Conservation (phyloP, 2,888 invertebrate genomes). For the Sepiola atlantica region DNA sequence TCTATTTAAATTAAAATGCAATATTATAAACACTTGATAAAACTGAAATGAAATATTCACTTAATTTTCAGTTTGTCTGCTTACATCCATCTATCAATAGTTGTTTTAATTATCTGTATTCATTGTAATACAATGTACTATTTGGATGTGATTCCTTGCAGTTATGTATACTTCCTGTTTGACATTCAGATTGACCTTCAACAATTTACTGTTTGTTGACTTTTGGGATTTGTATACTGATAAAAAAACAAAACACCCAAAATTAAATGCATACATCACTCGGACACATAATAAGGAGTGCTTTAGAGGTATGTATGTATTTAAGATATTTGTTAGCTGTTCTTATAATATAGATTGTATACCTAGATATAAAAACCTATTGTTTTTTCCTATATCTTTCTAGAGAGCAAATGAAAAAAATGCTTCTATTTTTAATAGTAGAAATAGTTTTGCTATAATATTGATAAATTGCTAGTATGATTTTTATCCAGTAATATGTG, state of each 20-base stretch:
- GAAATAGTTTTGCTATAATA: neutral
- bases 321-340: neutral
- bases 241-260: neutral
- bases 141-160: neutral
- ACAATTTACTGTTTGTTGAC: neutral
- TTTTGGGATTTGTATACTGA: neutral
- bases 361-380: too few relatives aligned
- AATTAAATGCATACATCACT: neutral
- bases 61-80: neutral
- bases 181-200: neutral
- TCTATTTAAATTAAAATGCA: neutral
- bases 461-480: neutral
- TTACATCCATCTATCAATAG: neutral
- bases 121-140: neutral
- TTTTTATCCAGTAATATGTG: neutral
- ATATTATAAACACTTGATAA: neutral
- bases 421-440: neutral
- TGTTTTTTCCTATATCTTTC: too few relatives aligned
- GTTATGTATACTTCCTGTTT: neutral
- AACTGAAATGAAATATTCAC: neutral
- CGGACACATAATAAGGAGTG: neutral
- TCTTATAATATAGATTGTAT: neutral
- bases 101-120: neutral
- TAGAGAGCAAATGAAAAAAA: neutral
- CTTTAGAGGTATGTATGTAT: neutral